A percentile compares a stretch with the other conserved stretches of the same genome.
phyloP scores from a whole-genome alignment of 1,140 invertebrate genomes.

The Aphidius ervi region DNA sequence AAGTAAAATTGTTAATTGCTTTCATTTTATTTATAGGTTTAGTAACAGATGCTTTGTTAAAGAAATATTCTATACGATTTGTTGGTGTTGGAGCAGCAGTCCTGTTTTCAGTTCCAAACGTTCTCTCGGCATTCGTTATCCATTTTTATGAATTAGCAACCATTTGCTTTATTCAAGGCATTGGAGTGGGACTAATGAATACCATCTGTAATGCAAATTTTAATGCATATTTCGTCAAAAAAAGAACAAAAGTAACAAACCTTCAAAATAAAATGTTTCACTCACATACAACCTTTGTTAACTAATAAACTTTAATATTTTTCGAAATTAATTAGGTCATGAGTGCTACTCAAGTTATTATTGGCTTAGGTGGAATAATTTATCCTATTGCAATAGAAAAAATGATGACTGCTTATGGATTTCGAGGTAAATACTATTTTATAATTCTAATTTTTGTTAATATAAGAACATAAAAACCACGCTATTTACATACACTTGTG shows the following conservation, averaged over 20 bases:
- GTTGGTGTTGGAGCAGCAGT: slow-evolving; percentile 41
- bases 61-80: slow-evolving; percentile 40
- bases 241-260: slow-evolving; percentile 39
- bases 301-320: neutral
- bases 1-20: neutral
- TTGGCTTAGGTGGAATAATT: slow-evolving; percentile 43
- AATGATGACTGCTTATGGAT: slow-evolving; percentile 44
- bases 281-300: neutral
- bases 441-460: too few species aligned
- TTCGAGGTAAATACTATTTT: slow-evolving; percentile 33
- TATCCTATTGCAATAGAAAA: slow-evolving; percentile 44
- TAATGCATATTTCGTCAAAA: slow-evolving; percentile 49
- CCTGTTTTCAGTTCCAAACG: slow-evolving; percentile 39
- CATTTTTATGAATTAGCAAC: slow-evolving; percentile 42
- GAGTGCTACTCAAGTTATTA: slow-evolving; percentile 44
- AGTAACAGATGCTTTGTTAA: slow-evolving; percentile 41
- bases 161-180: slow-evolving; percentile 42
- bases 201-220: slow-evolving; percentile 49
- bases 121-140: slow-evolving; percentile 35
- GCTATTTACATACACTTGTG: too few species aligned
- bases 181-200: slow-evolving; percentile 45
- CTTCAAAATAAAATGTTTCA: neutral
- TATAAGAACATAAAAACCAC: too few species aligned
- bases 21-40: slow-evolving; percentile 35
- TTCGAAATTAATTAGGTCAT: slow-evolving; percentile 35